These are phyloP conservation scores for Zaprionus inermis DNA, from an alignment of 1,140 invertebrate species.

Conservation along the genomic window DNA sequence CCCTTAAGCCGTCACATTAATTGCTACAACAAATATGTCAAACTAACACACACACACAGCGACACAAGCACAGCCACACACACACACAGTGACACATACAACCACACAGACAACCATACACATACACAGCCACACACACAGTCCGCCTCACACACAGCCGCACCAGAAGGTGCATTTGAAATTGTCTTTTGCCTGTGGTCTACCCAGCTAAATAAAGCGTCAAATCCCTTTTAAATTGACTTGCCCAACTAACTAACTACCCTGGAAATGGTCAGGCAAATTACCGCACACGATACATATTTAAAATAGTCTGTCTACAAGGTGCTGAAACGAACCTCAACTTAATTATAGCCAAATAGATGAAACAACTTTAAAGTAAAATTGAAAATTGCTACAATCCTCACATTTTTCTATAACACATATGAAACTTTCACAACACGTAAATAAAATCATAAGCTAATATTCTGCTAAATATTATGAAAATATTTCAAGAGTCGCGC, in stretches of 20 bases:
- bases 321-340: too few species aligned
- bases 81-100: background rate
- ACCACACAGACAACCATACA: background rate
- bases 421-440: too few species aligned
- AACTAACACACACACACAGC: conserved; percentile 9
- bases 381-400: too few species aligned
- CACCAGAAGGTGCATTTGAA: background rate
- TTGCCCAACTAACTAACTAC: background rate
- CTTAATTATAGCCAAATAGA: too few species aligned
- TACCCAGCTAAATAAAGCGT: background rate
- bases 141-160: background rate
- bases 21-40: conserved; percentile 50
- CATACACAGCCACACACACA: background rate
- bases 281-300: too few species aligned
- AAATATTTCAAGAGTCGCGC: background rate
- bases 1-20: conserved; percentile 47
- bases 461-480: background rate
- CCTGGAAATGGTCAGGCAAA: background rate
- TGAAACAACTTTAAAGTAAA: too few species aligned
- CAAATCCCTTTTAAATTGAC: background rate
- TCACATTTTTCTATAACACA: too few species aligned
- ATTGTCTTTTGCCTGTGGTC: conserved; percentile 22
- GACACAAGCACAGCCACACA: background rate
- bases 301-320: too few species aligned
- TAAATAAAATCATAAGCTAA: background rate